A percentile compares a stretch with the other conserved stretches of the same genome.
phyloP scores from a whole-genome alignment of 2,888 invertebrate genomes.

The Cantharis lateralis region DNA sequence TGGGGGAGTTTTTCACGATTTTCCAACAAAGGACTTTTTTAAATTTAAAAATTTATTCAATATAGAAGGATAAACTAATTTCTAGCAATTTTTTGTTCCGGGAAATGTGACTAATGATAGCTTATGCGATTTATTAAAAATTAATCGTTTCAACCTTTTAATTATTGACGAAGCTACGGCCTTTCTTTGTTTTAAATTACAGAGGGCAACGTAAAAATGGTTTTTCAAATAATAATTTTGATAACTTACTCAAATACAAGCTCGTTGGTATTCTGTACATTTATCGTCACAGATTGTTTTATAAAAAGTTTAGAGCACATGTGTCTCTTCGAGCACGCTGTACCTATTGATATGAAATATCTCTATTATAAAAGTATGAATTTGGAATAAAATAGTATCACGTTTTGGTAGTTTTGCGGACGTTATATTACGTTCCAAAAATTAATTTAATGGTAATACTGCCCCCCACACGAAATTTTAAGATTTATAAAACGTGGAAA shows the following conservation, averaged over 20 bases:
- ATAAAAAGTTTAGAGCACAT: conserved; percentile 2
- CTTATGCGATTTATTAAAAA: not conserved
- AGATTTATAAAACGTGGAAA: not conserved
- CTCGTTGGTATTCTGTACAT: not conserved
- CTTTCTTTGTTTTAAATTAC: not conserved
- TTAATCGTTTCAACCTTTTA: not conserved
- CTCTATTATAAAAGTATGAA: not conserved
- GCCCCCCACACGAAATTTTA: not conserved
- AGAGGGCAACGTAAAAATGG: not conserved
- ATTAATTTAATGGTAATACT: not conserved
- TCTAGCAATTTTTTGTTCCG: not conserved
- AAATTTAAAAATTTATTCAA: not conserved
- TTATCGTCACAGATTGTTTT: conserved; percentile 5
- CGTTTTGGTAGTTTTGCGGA: not conserved
- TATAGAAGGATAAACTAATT: not conserved
- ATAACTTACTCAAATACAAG: not conserved
- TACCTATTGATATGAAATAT: conserved; percentile 3
- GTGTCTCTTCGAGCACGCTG: not conserved
- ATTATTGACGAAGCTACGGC: not conserved
- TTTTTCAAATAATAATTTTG: not conserved
- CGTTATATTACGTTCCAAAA: not conserved
- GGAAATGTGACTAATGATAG: not conserved
- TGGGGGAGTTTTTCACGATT: not conserved
- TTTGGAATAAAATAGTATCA: not conserved
- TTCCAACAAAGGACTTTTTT: not conserved